phyloP scores from a whole-genome alignment of 2,797 vertebrate genomes.

The Anabas testudineus region DNA sequence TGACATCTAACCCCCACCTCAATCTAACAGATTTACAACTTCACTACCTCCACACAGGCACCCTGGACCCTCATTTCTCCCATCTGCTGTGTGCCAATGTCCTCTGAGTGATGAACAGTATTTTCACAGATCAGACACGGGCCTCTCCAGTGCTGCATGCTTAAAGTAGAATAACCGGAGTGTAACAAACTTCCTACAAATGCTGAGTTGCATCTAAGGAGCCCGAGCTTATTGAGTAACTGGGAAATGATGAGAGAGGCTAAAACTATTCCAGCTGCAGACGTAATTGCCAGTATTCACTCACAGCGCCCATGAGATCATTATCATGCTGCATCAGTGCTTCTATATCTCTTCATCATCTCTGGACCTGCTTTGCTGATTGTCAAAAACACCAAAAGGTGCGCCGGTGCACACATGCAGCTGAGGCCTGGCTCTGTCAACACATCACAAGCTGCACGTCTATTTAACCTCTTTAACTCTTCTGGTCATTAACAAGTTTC shows the following conservation, averaged over 20 bases:
- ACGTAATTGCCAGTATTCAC: constrained; percentile 55
- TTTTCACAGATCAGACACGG: constrained; percentile 46
- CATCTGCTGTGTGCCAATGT: constrained; percentile 45
- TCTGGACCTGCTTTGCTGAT: constrained; percentile 48
- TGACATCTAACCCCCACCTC: constrained; percentile 69
- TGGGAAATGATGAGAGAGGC: constrained; percentile 50
- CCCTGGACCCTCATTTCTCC: constrained; percentile 36
- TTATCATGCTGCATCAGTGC: constrained; percentile 63
- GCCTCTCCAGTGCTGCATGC: constrained; percentile 46
- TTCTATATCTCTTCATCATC: constrained; percentile 57
- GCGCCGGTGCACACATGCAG: constrained; percentile 7
- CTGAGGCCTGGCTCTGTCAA: constrained; percentile 38
- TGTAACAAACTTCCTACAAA: constrained; percentile 46
- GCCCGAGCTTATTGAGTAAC: constrained; percentile 44
- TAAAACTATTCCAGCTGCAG: constrained; percentile 50
- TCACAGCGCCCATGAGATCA: constrained; percentile 59
- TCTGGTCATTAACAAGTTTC: constrained; percentile 42
- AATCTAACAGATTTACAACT: constrained; percentile 64
- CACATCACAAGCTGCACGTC: background rate
- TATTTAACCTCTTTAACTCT: constrained; percentile 34
- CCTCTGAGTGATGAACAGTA: constrained; percentile 43
- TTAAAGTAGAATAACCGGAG: constrained; percentile 39
- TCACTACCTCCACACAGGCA: constrained; percentile 18
- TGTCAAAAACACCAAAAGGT: constrained; percentile 47
- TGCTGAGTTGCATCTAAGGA: constrained; percentile 45